Evolutionary conservation across 2,888 invertebrate species (phyloP).

Genomic region (Kuschelorhynchus macadamiae): DNA sequence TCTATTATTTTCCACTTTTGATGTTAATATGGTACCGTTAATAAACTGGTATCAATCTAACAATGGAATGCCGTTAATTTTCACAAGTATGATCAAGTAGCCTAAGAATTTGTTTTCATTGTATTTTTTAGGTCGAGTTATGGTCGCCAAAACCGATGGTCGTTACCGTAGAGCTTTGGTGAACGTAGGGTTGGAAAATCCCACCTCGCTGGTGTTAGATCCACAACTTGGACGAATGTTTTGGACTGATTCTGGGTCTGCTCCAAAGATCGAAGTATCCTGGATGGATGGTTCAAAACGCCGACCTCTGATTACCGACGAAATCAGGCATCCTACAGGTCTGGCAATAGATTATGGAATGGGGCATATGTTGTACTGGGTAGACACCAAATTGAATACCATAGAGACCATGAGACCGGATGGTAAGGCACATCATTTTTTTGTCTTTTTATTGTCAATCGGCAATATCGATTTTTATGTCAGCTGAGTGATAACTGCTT

Average conservation of each 20-base stretch:
- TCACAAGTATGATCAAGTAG: too few relatives aligned
- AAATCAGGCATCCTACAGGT: slow-evolving; percentile 88
- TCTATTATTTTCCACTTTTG: too few relatives aligned
- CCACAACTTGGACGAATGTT: slow-evolving; percentile 89
- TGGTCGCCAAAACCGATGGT: slow-evolving; percentile 92
- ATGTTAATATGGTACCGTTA: too few relatives aligned
- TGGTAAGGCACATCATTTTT: slow-evolving; percentile 73
- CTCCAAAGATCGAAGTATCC: slow-evolving; percentile 93
- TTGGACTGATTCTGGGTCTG: slow-evolving; percentile 94
- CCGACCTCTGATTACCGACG: slow-evolving; percentile 83
- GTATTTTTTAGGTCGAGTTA: slow-evolving; percentile 74
- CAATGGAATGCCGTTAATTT: too few relatives aligned
- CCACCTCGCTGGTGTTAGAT: slow-evolving; percentile 91
- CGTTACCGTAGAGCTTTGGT: slow-evolving; percentile 88
- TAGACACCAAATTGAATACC: slow-evolving; percentile 91
- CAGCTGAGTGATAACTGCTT: too few relatives aligned
- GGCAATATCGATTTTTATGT: too few relatives aligned
- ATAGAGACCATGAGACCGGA: slow-evolving; percentile 90
- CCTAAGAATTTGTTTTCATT: too few relatives aligned
- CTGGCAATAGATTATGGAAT: slow-evolving; percentile 91
- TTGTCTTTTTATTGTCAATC: background rate
- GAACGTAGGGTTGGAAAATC: slow-evolving; percentile 84
- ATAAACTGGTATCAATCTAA: too few relatives aligned
- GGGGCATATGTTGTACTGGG: slow-evolving; percentile 95
- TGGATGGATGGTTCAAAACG: slow-evolving; percentile 98